Conservation (phyloP, 2,888 invertebrate species). For the Blastobasis adustella region DNA sequence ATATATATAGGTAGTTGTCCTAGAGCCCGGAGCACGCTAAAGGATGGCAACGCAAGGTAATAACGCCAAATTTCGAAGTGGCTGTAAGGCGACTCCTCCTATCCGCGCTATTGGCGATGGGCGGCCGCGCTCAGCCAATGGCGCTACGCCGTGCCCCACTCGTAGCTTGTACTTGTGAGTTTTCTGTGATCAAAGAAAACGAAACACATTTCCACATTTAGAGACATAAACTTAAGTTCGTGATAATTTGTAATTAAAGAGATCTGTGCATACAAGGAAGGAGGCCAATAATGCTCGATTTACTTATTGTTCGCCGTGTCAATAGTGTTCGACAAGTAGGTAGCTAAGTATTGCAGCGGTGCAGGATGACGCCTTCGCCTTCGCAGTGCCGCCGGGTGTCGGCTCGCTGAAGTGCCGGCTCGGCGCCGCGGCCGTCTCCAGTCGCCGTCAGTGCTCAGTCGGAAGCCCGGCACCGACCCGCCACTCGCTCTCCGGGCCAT, state of each 20-base stretch:
- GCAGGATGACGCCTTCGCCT: not conserved
- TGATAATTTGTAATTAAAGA: not conserved
- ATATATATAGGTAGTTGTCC: too few species aligned
- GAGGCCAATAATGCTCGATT: not conserved
- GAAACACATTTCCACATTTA: slow-evolving; percentile 25
- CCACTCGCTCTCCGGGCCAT: slow-evolving; percentile 30
- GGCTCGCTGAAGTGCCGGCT: slow-evolving; percentile 1
- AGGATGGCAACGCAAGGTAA: too few species aligned
- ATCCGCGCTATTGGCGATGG: slow-evolving; percentile 58
- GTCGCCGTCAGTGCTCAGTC: slow-evolving; percentile 30
- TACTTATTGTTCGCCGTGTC: not conserved
- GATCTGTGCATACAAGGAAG: not conserved
- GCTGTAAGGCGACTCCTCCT: slow-evolving; percentile 57
- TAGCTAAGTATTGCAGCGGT: not conserved
- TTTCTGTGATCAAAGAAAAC: slow-evolving; percentile 46
- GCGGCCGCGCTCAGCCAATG: slow-evolving; percentile 54
- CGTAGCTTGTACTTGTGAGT: slow-evolving; percentile 40
- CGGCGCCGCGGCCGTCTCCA: slow-evolving; percentile 1
- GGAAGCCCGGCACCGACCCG: slow-evolving; percentile 31
- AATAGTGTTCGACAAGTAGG: not conserved
- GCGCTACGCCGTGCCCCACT: slow-evolving; percentile 59
- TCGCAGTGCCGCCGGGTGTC: not conserved
- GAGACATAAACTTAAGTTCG: not conserved
- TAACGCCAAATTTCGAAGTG: slow-evolving; percentile 47
- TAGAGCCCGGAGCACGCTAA: too few species aligned